These are phyloP conservation scores for Oreonectes daqikongensis DNA, from an alignment of 2,797 vertebrate species.

Conservation along the genomic window DNA sequence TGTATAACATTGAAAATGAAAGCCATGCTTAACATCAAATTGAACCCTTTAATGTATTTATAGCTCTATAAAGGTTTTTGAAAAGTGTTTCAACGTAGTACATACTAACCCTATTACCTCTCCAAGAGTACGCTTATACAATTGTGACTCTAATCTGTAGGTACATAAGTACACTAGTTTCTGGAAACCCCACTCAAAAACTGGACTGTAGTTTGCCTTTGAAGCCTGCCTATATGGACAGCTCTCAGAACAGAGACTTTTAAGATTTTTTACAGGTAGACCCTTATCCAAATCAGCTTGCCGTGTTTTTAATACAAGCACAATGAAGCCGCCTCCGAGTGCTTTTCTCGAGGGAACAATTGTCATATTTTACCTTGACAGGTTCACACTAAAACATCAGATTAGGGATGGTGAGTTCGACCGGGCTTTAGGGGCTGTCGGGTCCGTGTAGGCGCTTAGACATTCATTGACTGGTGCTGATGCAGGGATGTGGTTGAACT, in stretches of 20 bases:
- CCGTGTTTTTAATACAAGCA: neutral
- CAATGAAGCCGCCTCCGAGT: neutral
- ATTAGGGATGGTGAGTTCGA: slow-evolving; percentile 21
- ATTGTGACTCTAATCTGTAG: neutral
- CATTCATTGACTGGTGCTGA: neutral
- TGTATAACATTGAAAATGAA: neutral
- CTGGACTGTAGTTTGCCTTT: neutral
- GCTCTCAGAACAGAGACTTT: neutral
- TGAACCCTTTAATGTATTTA: neutral
- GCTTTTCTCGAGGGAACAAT: neutral
- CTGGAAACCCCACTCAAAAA: neutral
- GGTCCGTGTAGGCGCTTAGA: slow-evolving; percentile 15
- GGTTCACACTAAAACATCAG: neutral
- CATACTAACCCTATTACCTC: neutral
- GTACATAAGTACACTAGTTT: neutral
- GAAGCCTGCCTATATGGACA: neutral
- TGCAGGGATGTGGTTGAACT: neutral
- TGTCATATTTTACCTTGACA: neutral
- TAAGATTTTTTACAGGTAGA: neutral
- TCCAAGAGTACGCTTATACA: neutral
- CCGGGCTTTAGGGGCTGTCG: slow-evolving; percentile 1
- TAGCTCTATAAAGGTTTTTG: neutral
- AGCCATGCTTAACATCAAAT: neutral
- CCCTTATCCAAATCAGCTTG: neutral
- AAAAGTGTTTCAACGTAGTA: slow-evolving; percentile 2